Percentiles rank a stretch among this genome's conserved stretches.
Evolutionary conservation across 2,888 invertebrate species (phyloP).

Genomic region (Drosophila subquinaria): DNA sequence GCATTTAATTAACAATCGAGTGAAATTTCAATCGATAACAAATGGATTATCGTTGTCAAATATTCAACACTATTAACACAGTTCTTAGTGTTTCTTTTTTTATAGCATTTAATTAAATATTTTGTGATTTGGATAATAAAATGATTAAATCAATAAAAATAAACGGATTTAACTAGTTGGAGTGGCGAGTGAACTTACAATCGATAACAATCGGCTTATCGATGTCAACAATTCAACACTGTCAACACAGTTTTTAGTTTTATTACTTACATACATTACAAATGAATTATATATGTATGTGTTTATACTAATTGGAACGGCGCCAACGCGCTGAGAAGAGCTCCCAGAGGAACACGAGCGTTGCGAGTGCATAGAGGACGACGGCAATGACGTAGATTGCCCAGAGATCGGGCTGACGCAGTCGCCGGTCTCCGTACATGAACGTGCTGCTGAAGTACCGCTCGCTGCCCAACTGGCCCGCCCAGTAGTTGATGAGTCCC

Average conservation of each 20-base stretch:
- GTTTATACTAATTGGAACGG: not conserved
- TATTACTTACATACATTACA: slow-evolving; percentile 2
- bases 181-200: not conserved
- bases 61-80: slow-evolving; percentile 6
- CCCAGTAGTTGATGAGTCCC: slow-evolving; percentile 58
- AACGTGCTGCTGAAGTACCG: slow-evolving; percentile 42
- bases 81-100: not conserved
- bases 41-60: not conserved
- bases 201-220: too few relatives aligned
- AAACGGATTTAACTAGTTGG: not conserved
- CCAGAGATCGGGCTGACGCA: slow-evolving; percentile 49
- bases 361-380: slow-evolving; percentile 29
- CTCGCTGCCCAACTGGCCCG: slow-evolving; percentile 35
- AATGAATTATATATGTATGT: not conserved
- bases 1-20: slow-evolving; percentile 64
- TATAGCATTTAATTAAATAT: slow-evolving; percentile 39
- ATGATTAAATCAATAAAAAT: slow-evolving; percentile 34
- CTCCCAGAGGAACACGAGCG: slow-evolving; percentile 57
- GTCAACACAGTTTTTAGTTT: too few relatives aligned
- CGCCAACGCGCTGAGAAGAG: slow-evolving; percentile 35
- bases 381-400: slow-evolving; percentile 47
- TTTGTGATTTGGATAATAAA: slow-evolving; percentile 59
- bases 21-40: slow-evolving; percentile 35
- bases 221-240: too few relatives aligned
- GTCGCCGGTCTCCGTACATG: slow-evolving; percentile 34